Conservation (phyloP, 2,888 invertebrate genomes). For the Cephus pygmeus region DNA sequence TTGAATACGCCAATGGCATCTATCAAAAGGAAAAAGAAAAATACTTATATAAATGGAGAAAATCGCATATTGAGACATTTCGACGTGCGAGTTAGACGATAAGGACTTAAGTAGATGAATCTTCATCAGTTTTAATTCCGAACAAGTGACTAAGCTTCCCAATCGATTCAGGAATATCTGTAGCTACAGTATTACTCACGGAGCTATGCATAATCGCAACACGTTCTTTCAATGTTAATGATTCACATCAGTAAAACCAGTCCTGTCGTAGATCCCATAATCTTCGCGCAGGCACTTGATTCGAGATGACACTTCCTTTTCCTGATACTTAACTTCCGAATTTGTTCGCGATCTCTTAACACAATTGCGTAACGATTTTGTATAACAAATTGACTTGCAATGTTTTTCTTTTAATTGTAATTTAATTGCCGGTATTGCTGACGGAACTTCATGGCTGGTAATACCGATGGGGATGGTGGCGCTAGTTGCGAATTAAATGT, state of each 20-base stretch:
- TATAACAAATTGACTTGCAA: slow-evolving; percentile 46
- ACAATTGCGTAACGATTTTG: slow-evolving; percentile 1
- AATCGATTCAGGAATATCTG: background rate
- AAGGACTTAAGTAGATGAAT: background rate
- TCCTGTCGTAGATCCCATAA: slow-evolving; percentile 37
- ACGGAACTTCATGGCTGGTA: slow-evolving; percentile 42
- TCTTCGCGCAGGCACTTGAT: slow-evolving; percentile 59
- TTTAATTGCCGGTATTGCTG: slow-evolving; percentile 31
- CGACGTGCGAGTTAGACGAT: background rate
- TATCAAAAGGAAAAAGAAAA: slow-evolving; percentile 34
- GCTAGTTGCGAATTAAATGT: slow-evolving; percentile 40
- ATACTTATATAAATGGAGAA: slow-evolving; percentile 36
- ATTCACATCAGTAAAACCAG: slow-evolving; percentile 47
- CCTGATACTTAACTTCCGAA: background rate
- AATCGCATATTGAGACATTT: slow-evolving; percentile 15
- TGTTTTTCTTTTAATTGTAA: slow-evolving; percentile 30
- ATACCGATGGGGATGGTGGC: slow-evolving; percentile 38
- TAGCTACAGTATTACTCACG: background rate
- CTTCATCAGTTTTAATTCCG: background rate
- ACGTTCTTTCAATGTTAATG: background rate
- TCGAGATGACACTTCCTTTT: slow-evolving; percentile 39
- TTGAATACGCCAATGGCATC: slow-evolving; percentile 15
- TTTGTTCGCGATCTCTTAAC: background rate
- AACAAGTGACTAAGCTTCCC: background rate
- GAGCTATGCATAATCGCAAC: background rate